Conservation (phyloP, 2,888 invertebrate genomes). For the Parnassius orleans region DNA sequence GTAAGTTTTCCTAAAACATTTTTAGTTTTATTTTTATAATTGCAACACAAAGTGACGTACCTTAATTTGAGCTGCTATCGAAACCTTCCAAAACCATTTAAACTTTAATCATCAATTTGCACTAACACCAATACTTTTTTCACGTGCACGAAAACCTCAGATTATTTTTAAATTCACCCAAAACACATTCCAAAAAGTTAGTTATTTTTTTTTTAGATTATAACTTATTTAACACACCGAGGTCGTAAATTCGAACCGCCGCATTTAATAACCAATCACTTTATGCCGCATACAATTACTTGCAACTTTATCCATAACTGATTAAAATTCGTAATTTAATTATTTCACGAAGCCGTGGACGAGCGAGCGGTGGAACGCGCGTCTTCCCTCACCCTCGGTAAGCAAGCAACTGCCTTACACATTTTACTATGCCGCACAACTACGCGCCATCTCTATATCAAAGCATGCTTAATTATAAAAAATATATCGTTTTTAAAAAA, state of each 20-base stretch:
- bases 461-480: slow-evolving; percentile 20
- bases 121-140: slow-evolving; percentile 2
- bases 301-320: slow-evolving; percentile 16
- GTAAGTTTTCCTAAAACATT: too few species aligned
- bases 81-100: neutral
- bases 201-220: neutral
- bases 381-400: slow-evolving; percentile 19
- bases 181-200: slow-evolving; percentile 1
- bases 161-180: slow-evolving; percentile 1
- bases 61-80: slow-evolving; percentile 4
- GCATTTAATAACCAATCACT: slow-evolving; percentile 8
- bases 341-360: slow-evolving; percentile 22
- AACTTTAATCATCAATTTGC: neutral
- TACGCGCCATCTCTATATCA: slow-evolving; percentile 13
- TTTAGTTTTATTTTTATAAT: too few species aligned
- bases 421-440: slow-evolving; percentile 9
- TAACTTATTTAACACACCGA: neutral
- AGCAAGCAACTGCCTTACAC: slow-evolving; percentile 26
- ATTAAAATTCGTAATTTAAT: slow-evolving; percentile 24
- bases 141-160: neutral
- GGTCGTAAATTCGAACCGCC: neutral
- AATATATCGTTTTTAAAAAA: slow-evolving; percentile 16
- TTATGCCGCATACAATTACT: slow-evolving; percentile 12
- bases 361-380: slow-evolving; percentile 8
- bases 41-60: slow-evolving; percentile 1